Base-by-base conservation (phyloP, 2,113 vertebrate species). In the Murina feae region DNA sequence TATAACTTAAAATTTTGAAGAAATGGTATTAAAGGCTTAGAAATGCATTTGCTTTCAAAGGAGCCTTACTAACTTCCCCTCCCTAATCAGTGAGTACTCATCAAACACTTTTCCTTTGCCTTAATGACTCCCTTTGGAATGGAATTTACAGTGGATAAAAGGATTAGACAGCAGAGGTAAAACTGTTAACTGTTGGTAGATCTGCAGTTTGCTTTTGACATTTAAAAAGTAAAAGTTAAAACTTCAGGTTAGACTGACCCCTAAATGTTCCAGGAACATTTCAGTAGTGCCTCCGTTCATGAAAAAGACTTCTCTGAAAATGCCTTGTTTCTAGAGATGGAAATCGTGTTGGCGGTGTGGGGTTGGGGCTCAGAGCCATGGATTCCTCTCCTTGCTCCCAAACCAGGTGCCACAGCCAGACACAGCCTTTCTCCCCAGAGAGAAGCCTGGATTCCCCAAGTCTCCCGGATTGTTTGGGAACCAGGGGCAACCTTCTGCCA, bases 161-260 rank as follows among this genome's bases (percentile, higher is more conserved):
- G 37, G 74, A n/a, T 92, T 63, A 80, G 93, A 86, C 2, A 53
- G 78, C 35, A 76, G 83, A 72, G 23, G 74, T 84, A 69, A 53
- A 90, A 80, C 0, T 86, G 80, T 60, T 87, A 90, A 74, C 93
- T 86, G 35, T 79, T 37, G 44, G 25, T 66, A 83, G 79, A 69
- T 71, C 65, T 80, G 53, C 30, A 79, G 51, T 84, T 89, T 80
- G 21, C 89, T 93, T 93, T 78, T 76, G 85, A 95, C 35, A 65
- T 89, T 94, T 90, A 81, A 82, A 89, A 95, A 90, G 72, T 58
- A 49, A 91, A 93, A 81, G 58, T 76, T 58, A 87, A 86, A 86
- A 68, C 68, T 76, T 92, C 83, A 66, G 90, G 69, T 90, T 89
- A 51, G 58, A 65, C 32, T 49, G 86, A 75, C 37, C 44, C 35